Percentiles rank a stretch among this genome's conserved stretches.
These are phyloP conservation scores for Dipodomys spectabilis DNA, from an alignment of 2,113 vertebrate genomes.

Conservation along the genomic window DNA sequence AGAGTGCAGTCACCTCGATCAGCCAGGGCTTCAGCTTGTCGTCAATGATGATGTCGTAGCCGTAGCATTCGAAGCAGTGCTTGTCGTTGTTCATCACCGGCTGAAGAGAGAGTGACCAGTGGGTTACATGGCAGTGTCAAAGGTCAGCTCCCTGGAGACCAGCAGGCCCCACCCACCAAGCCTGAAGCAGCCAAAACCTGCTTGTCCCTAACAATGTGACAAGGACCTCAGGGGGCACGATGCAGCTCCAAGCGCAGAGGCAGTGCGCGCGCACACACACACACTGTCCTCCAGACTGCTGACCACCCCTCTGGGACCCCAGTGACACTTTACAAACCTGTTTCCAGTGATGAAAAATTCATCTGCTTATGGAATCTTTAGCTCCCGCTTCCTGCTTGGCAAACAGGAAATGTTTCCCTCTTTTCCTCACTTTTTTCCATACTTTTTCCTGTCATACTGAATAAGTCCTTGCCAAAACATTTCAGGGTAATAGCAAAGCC, in stretches of 20 bases:
- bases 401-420: too few relatives aligned
- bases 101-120: slow-evolving; percentile 76
- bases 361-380: too few relatives aligned
- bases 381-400: too few relatives aligned
- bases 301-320: rapidly evolving
- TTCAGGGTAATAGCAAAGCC: too few relatives aligned
- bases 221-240: not conserved
- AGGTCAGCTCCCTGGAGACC: not conserved
- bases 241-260: not conserved
- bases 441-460: too few relatives aligned
- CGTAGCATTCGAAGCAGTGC: slow-evolving; percentile 99
- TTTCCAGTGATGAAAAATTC: not conserved
- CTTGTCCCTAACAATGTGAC: rapidly evolving
- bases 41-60: slow-evolving; percentile 99
- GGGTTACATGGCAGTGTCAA: rapidly evolving
- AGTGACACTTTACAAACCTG: not conserved
- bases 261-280: not conserved
- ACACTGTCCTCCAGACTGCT: not conserved
- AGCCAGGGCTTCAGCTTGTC: slow-evolving; percentile 98
- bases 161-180: rapidly evolving
- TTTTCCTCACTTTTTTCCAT: too few relatives aligned
- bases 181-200: rapidly evolving
- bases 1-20: slow-evolving; percentile 91
- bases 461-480: too few relatives aligned
- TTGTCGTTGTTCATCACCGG: slow-evolving; percentile 99